phyloP scores from a whole-genome alignment of 2,113 vertebrate genomes.

The Antechinus flavipes region DNA sequence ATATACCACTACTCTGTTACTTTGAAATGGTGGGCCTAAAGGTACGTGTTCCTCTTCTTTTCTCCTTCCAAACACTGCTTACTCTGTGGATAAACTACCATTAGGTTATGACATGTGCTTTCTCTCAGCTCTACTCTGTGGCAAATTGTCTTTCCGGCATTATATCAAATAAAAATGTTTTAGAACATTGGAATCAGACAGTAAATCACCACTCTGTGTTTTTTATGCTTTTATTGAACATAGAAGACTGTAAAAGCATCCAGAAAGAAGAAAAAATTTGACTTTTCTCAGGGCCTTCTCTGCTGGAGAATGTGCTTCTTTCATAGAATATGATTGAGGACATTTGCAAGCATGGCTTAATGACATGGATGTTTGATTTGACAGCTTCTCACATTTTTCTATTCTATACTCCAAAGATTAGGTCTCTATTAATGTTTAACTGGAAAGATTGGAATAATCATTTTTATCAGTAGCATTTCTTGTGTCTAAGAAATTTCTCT shows the following conservation, averaged over 20 bases:
- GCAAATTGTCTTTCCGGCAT: not conserved
- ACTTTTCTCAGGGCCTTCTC: not conserved
- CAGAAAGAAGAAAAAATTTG: not conserved
- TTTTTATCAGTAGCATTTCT: not conserved
- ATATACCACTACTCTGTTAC: not conserved
- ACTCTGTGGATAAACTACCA: conserved; percentile 5
- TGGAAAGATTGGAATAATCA: not conserved
- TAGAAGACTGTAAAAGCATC: not conserved
- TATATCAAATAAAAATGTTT: conserved; percentile 7
- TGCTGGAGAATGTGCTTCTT: not conserved
- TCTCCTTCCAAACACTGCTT: not conserved
- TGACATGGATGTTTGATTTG: not conserved
- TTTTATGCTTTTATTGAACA: not conserved
- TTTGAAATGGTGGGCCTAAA: not conserved
- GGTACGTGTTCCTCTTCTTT: not conserved
- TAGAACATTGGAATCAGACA: not conserved
- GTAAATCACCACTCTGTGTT: not conserved
- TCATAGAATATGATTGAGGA: not conserved
- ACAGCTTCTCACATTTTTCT: not conserved
- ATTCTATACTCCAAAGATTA: not conserved
- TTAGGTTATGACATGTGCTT: conserved; percentile 6
- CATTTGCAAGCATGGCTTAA: not conserved
- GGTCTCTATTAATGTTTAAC: not conserved
- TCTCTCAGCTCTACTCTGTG: not conserved
- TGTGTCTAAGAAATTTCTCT: not conserved